Evolutionary conservation across 2,797 vertebrate species (phyloP), one percentile per base, ranked within the genome.

Genomic region (Cossypha heuglini): DNA sequence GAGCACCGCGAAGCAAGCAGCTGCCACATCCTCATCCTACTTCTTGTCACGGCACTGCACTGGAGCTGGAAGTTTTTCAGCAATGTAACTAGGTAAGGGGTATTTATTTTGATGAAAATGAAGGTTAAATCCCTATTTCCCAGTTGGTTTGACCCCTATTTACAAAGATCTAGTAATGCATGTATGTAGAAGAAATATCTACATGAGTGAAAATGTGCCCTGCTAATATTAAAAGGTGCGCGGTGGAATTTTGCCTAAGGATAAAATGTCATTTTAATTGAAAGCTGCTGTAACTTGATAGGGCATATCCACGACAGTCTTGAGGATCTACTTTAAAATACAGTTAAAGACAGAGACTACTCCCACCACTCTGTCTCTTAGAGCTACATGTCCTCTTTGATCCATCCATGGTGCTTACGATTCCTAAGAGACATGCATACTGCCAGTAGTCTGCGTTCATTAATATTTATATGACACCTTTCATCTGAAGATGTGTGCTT

Each of bases 211-310:
- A 94, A 90, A 95, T 90, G 71, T 88, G 87, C 69, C 73, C 79
- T 55, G 69, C 82, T 93, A 92, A 91, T 96, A 96, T 86, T 94
- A 74, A 94, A 96, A 94, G 96, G 89, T 96, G 88, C 42, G 48
- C 14, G 16, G 43, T 90, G 93, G 91, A 95, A 96, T 94, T 97
- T 96, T 88, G 96, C 96, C 96, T 94, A 82, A 94, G 95, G 96
- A 95, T 86, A 93, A 94, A 91, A 94, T 90, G 90, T 94, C 93
- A 93, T 95, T 97, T 95, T 96, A 97, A 97, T 93, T 96, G 96
- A 96, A 97, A 96, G 96, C 90, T 94, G 93, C 94, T 97, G 93
- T 94, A 96, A 97, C 96, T 94, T 96, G 96, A 96, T 97, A 96
- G 95, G 82, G 85, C 94, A 96, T 94, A 96, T 93, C 86, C 91